Percentiles rank a stretch among this genome's conserved stretches.
These are phyloP conservation scores for Melipona bicolor DNA, from an alignment of 2,888 invertebrate species.

Conservation along the genomic window DNA sequence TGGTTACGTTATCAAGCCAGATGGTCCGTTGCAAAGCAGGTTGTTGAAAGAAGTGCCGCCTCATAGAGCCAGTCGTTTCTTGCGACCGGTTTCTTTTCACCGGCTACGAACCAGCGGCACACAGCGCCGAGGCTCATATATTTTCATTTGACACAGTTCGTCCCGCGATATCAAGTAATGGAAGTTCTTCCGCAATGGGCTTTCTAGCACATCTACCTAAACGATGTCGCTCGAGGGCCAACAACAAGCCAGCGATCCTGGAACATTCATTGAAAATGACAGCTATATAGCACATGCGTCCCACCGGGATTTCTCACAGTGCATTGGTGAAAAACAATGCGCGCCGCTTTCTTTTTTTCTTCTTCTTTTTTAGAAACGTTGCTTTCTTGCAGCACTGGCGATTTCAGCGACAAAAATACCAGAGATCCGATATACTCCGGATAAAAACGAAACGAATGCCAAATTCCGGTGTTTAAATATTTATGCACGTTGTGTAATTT, in stretches of 20 bases:
- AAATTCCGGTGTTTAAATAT: background rate
- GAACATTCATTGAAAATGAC: conserved; percentile 25
- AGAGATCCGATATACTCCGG: background rate
- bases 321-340: conserved; percentile 24
- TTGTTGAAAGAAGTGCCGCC: conserved; percentile 1
- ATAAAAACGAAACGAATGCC: background rate
- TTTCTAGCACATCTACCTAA: conserved; percentile 12
- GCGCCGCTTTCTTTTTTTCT: background rate
- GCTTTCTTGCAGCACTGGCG: conserved; percentile 27
- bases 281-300: conserved; percentile 3
- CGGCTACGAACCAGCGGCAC: background rate
- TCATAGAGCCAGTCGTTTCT: conserved; percentile 16
- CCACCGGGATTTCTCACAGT: conserved; percentile 16
- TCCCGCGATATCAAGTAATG: conserved; percentile 52
- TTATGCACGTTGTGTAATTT: background rate
- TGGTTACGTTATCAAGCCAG: background rate
- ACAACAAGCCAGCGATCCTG: conserved; percentile 27
- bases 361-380: background rate
- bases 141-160: conserved; percentile 48
- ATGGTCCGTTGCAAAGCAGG: background rate
- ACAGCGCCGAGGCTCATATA: conserved; percentile 16
- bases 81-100: conserved; percentile 28
- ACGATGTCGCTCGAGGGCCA: conserved; percentile 24
- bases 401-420: conserved; percentile 40
- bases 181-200: conserved; percentile 19